phyloP scores from a whole-genome alignment of 2,888 invertebrate species.

The Cactoblastis cactorum region DNA sequence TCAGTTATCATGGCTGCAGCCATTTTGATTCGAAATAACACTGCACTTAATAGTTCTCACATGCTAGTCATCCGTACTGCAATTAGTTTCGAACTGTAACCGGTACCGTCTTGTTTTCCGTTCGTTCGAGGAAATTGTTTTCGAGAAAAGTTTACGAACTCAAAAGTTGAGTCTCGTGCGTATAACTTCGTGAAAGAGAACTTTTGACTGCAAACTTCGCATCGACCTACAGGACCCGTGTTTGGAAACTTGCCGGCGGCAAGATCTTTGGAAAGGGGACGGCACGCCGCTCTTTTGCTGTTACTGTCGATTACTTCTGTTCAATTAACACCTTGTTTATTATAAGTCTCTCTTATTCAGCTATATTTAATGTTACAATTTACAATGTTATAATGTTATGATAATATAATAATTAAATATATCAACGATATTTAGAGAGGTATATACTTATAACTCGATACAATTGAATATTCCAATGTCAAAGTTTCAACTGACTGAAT shows the following conservation, averaged over 20 bases:
- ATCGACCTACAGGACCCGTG: constrained; percentile 53
- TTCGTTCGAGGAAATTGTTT: constrained; percentile 43
- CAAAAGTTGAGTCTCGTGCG: constrained; percentile 56
- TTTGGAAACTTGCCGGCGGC: constrained; percentile 48
- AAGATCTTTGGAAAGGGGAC: constrained; percentile 22
- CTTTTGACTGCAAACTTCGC: constrained; percentile 67
- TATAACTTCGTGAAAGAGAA: constrained; percentile 57
- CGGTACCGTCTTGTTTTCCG: constrained; percentile 38
- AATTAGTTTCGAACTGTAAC: constrained; percentile 14
- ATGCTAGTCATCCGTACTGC: constrained; percentile 7
- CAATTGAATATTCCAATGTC: neutral
- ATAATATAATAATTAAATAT: too few relatives aligned
- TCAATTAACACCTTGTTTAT: neutral
- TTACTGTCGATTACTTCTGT: constrained; percentile 19
- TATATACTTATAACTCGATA: neutral
- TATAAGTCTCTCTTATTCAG: too few relatives aligned
- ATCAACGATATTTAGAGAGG: too few relatives aligned
- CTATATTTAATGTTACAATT: too few relatives aligned
- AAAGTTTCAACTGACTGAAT: neutral
- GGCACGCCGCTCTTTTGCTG: constrained; percentile 26
- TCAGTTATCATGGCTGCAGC: constrained; percentile 79
- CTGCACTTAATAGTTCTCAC: constrained; percentile 28
- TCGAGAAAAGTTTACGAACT: constrained; percentile 54
- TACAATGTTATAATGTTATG: too few relatives aligned
- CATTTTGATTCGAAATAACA: constrained; percentile 53